These are phyloP conservation scores for Notamacropus eugenii DNA, from an alignment of 2,797 vertebrate genomes.

Conservation along the genomic window DNA sequence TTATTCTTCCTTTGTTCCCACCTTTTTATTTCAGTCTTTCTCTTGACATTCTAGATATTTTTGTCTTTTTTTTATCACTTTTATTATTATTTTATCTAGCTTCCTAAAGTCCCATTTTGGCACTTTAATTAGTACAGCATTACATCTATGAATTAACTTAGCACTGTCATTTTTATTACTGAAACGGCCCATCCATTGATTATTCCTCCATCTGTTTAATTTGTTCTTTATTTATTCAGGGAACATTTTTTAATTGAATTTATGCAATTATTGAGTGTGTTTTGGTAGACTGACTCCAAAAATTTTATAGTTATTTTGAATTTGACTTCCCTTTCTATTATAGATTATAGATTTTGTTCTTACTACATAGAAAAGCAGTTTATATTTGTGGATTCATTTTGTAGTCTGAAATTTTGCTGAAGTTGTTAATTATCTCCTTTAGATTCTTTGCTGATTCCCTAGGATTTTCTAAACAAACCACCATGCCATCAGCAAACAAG, in stretches of 20 bases:
- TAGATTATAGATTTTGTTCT: not conserved
- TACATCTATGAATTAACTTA: not conserved
- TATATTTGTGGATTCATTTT: not conserved
- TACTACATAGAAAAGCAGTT: not conserved
- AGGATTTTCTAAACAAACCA: not conserved
- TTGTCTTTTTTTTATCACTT: not conserved
- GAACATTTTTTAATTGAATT: not conserved
- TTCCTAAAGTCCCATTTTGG: not conserved
- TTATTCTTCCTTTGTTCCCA: not conserved
- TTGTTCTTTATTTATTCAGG: not conserved
- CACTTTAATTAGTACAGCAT: not conserved
- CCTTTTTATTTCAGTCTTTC: not conserved
- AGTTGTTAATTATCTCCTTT: not conserved
- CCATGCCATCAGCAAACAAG: not conserved
- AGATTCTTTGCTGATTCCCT: not conserved
- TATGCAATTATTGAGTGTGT: not conserved
- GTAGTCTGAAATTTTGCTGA: not conserved
- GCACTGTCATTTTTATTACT: not conserved
- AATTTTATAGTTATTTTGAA: not conserved
- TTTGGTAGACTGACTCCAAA: not conserved
- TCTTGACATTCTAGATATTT: not conserved
- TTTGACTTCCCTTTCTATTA: not conserved
- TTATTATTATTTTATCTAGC: not conserved
- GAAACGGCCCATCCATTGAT: not conserved
- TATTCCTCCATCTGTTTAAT: not conserved